Percentiles rank a stretch among this genome's conserved stretches.
Conservation (phyloP, 2,888 invertebrate species). For the Peribatodes rhomboidaria region DNA sequence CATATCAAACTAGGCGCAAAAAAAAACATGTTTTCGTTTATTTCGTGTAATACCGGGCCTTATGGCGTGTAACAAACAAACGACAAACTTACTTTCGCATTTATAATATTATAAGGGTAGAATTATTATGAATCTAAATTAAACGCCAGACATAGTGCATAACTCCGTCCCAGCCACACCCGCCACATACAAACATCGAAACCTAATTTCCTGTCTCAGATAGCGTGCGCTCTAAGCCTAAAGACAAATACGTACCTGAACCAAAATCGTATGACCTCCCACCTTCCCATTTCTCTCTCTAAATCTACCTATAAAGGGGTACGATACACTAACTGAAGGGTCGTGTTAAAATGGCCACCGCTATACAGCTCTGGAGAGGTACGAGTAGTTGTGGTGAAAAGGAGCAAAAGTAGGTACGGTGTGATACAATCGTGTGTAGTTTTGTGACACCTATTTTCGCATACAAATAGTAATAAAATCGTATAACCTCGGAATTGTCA, state of each 20-base stretch:
- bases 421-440: slow-evolving; percentile 23
- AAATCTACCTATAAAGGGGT: slow-evolving; percentile 39
- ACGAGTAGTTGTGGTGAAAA: slow-evolving; percentile 57
- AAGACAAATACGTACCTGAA: slow-evolving; percentile 77
- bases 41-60: no score
- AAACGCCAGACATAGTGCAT: neutral
- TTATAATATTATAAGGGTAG: no score
- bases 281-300: slow-evolving; percentile 31
- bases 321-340: slow-evolving; percentile 49
- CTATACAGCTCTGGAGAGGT: slow-evolving; percentile 55
- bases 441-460: slow-evolving; percentile 20
- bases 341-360: slow-evolving; percentile 48
- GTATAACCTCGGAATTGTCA: no score
- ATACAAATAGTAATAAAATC: no score
- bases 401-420: slow-evolving; percentile 58
- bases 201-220: slow-evolving; percentile 86
- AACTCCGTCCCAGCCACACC: slow-evolving; percentile 59
- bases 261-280: slow-evolving; percentile 60
- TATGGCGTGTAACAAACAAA: no score
- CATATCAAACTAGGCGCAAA: no score
- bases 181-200: slow-evolving; percentile 78
- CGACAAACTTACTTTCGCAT: no score
- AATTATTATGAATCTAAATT: no score
- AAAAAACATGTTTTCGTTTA: no score
- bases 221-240: slow-evolving; percentile 75